Percentiles rank a stretch among this genome's conserved stretches.
Evolutionary conservation across 2,797 vertebrate genomes (phyloP).

Genomic region (Urocyon cinereoargenteus): DNA sequence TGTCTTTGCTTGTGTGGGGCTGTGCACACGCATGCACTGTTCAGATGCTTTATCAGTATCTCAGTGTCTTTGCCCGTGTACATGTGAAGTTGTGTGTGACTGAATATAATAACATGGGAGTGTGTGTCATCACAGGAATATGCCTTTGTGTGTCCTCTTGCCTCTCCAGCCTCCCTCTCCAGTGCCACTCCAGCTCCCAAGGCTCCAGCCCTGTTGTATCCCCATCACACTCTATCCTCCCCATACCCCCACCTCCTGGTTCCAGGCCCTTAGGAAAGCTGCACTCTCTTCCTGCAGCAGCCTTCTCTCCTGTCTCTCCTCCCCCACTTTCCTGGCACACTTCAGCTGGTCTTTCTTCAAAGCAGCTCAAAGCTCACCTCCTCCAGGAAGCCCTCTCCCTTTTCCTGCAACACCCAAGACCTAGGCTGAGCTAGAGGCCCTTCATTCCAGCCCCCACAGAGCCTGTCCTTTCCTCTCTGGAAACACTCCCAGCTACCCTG

Average conservation of each 20-base stretch:
- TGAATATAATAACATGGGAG: background rate
- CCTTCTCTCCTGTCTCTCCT: background rate
- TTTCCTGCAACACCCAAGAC: background rate
- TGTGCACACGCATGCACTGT: accelerated
- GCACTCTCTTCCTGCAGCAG: background rate
- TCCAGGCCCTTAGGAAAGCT: background rate
- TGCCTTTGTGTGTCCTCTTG: background rate
- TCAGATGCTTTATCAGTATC: background rate
- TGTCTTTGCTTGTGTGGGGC: background rate
- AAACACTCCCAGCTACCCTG: background rate
- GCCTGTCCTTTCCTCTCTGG: background rate
- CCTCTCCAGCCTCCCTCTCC: background rate
- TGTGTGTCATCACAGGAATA: accelerated
- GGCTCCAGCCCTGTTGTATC: background rate
- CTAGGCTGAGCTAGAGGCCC: background rate
- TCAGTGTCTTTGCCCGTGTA: background rate
- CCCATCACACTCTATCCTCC: no score
- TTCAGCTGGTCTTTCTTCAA: background rate
- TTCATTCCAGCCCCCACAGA: background rate
- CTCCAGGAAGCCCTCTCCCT: conserved; percentile 4
- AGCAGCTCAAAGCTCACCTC: background rate
- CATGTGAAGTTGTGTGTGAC: background rate
- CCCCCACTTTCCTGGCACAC: background rate
- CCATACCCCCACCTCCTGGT: background rate
- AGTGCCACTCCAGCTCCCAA: background rate